Base-by-base conservation (phyloP, 2,797 vertebrate species). In the Discoglossus pictus region DNA sequence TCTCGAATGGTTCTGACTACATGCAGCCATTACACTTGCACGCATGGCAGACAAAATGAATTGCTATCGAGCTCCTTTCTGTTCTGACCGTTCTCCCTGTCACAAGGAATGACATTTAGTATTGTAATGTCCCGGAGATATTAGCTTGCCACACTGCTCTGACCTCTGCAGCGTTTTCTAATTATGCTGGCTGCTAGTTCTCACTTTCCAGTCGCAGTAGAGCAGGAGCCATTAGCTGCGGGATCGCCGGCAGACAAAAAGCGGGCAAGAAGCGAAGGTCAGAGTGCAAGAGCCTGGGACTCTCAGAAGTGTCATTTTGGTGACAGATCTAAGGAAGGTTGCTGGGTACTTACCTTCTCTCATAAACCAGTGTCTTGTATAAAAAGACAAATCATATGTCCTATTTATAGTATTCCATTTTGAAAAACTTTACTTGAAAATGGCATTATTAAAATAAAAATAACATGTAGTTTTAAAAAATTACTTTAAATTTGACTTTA, bases 111-210 rank as follows among this genome's bases (percentile, higher is more conserved):
- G 17, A 50, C 15, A 24, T 48, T 39, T 6, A 11, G 36, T 36
- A 7, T 16, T 20, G 12, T 20, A 46, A 25, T 48, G 23, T 48
- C 63, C 52, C 24, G 12, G 25, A 47, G 63, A 47, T 25, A 66
- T 31, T 36, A 36, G 31, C 17, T 42, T 47, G 43, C 18, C 5
- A 2, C 15, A 36, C 35, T 24, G 9, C 42, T 59, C 17, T 50
- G 65, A 59, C 54, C 65, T 59, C 65, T 42, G 23, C 31, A 58
- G 46, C 9, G 21, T 20, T 58, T 50, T 59, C 6, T 42, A 50
- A 67, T 59, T 59, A 59, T 52, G 6, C 17, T 43, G 46, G 23
- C 55, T 68, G 46, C 24, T 34, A 60, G 16, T 34, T 52, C 13
- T 39, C 43, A 59, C 13, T 31, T 65, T 56, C 23, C 25, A 13